A percentile compares a stretch with the other conserved stretches of the same genome.
These are phyloP conservation scores for Parnassius glacialis DNA, from an alignment of 2,888 invertebrate species.

Conservation along the genomic window DNA sequence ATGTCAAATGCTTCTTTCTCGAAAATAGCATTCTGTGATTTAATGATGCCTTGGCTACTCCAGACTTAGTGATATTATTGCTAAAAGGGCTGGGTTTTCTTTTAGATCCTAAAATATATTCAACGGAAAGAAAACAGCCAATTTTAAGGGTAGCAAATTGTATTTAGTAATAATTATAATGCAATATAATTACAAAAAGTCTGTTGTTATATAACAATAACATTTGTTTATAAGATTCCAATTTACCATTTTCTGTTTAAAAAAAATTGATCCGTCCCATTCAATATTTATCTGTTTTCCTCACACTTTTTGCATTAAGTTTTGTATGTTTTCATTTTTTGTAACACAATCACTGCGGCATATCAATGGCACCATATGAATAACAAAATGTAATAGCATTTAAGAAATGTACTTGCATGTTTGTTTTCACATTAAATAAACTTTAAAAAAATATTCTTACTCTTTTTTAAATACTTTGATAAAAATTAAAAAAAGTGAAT, in stretches of 20 bases:
- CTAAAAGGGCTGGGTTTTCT: constrained; percentile 47
- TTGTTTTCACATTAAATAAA: constrained; percentile 74
- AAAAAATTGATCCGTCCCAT: constrained; percentile 57
- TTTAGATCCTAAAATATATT: constrained; percentile 36
- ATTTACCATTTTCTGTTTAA: constrained; percentile 21
- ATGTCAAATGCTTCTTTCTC: constrained; percentile 37
- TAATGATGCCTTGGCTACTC: constrained; percentile 64
- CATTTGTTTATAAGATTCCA: constrained; percentile 11
- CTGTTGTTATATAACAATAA: constrained; percentile 20
- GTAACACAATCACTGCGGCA: constrained; percentile 66
- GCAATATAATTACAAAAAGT: constrained; percentile 16
- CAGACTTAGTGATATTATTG: constrained; percentile 52
- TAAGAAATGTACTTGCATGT: constrained; percentile 74
- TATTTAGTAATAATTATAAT: constrained; percentile 17
- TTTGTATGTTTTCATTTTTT: constrained; percentile 47
- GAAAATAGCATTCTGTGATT: constrained; percentile 68
- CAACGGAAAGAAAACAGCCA: constrained; percentile 42
- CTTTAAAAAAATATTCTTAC: constrained; percentile 41
- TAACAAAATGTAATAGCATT: constrained; percentile 62
- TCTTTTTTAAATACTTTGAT: constrained; percentile 23
- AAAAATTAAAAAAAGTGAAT: no score
- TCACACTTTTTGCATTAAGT: constrained; percentile 22
- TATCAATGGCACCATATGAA: constrained; percentile 60
- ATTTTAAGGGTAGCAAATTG: constrained; percentile 35
- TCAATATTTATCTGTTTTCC: constrained; percentile 30